Evolutionary conservation across 2,797 vertebrate genomes (phyloP).

Genomic region (Enteromius viviparus): DNA sequence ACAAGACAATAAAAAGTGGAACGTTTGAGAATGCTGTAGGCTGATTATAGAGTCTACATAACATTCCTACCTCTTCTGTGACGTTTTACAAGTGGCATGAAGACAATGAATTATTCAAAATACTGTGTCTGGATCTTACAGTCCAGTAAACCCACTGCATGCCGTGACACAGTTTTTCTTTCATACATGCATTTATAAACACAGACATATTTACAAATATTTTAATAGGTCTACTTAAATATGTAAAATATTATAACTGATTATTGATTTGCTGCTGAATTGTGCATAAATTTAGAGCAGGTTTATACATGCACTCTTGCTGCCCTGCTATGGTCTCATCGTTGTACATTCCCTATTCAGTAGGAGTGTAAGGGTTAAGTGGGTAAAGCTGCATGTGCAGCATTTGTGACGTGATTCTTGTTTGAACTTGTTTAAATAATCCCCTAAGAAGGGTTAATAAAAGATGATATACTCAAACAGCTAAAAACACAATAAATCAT

Average conservation of each 20-base stretch:
- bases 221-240: background rate
- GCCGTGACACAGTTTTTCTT: slow-evolving; percentile 36
- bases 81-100: slow-evolving; percentile 61
- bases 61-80: background rate
- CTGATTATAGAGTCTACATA: background rate
- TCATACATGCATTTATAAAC: background rate
- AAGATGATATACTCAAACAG: background rate
- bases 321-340: background rate
- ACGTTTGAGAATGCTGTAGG: slow-evolving; percentile 17
- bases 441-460: background rate
- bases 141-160: slow-evolving; percentile 54
- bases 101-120: slow-evolving; percentile 75
- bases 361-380: background rate
- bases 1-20: background rate
- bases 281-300: background rate
- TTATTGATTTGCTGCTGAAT: background rate
- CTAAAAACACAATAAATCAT: background rate
- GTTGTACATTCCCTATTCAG: background rate
- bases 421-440: slow-evolving; percentile 27
- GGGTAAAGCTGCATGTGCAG: background rate
- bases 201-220: slow-evolving; percentile 12
- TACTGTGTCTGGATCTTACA: slow-evolving; percentile 75
- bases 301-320: background rate
- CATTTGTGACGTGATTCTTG: slow-evolving; percentile 14
- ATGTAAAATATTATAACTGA: no score